Evolutionary conservation across 2,888 invertebrate genomes (phyloP).

Genomic region (Sphaerophoria rueppellii): DNA sequence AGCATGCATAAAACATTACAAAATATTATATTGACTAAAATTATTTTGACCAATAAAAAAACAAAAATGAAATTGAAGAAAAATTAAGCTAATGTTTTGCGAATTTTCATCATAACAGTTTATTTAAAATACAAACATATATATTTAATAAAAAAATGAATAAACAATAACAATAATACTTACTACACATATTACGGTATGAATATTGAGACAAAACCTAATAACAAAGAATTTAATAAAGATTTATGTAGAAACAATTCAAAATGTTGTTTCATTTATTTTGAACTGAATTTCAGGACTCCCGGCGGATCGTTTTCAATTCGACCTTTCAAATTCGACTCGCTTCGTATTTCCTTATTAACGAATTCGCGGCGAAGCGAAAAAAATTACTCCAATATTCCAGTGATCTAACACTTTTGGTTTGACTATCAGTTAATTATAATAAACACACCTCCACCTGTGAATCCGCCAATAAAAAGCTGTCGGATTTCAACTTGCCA

Average conservation of each 20-base stretch:
- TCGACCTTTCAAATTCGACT: too few relatives aligned
- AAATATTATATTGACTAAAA: constrained; percentile 49
- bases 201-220: constrained; percentile 71
- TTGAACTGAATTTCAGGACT: background rate
- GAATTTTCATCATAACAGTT: constrained; percentile 73
- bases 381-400: too few relatives aligned
- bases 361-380: too few relatives aligned
- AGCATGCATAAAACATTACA: constrained; percentile 40
- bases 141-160: constrained; percentile 72
- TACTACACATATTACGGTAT: constrained; percentile 72
- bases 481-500: too few relatives aligned
- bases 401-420: too few relatives aligned
- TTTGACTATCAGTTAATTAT: too few relatives aligned
- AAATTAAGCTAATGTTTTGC: constrained; percentile 66
- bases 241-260: constrained; percentile 78
- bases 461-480: too few relatives aligned
- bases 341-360: too few relatives aligned
- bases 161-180: constrained; percentile 69
- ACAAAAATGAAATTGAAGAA: constrained; percentile 35
- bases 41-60: constrained; percentile 69
- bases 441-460: too few relatives aligned
- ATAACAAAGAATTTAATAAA: constrained; percentile 77
- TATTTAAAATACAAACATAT: constrained; percentile 73
- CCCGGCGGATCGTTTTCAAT: too few relatives aligned
- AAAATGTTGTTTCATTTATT: background rate